Percentiles rank a stretch among this genome's conserved stretches.
phyloP scores from a whole-genome alignment of 2,797 vertebrate genomes.

The Scyliorhinus canicula region DNA sequence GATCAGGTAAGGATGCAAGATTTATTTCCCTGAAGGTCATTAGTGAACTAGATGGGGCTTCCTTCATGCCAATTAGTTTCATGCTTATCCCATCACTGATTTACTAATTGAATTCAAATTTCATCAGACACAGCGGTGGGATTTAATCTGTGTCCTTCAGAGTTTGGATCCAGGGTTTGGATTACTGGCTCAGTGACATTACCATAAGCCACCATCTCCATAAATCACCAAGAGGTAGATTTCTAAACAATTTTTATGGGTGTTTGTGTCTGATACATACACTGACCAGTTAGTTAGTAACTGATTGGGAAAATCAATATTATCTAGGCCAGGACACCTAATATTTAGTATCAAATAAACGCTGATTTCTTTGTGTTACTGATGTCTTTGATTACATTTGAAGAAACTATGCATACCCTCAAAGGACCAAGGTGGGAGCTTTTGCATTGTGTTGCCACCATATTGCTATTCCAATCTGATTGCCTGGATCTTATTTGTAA shows the following conservation, averaged over 20 bases:
- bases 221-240: not conserved
- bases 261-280: not conserved
- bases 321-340: not conserved
- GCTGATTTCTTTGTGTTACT: not conserved
- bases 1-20: too few relatives aligned
- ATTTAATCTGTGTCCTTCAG: too few relatives aligned
- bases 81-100: too few relatives aligned
- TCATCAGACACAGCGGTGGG: too few relatives aligned
- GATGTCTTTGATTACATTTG: not conserved
- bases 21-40: too few relatives aligned
- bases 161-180: too few relatives aligned
- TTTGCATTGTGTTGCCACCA: not conserved
- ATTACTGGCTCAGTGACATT: too few relatives aligned
- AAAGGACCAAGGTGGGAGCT: not conserved
- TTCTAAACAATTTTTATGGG: too few relatives aligned
- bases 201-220: too few relatives aligned
- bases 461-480: not conserved
- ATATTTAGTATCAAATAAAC: not conserved
- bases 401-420: not conserved
- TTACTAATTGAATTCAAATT: too few relatives aligned
- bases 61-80: too few relatives aligned
- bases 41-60: too few relatives aligned
- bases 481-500: not conserved
- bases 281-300: not conserved
- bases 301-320: not conserved